Evolutionary conservation across 2,888 invertebrate genomes (phyloP), one percentile per base, ranked within the genome.

Genomic region (Andrena minutula): DNA sequence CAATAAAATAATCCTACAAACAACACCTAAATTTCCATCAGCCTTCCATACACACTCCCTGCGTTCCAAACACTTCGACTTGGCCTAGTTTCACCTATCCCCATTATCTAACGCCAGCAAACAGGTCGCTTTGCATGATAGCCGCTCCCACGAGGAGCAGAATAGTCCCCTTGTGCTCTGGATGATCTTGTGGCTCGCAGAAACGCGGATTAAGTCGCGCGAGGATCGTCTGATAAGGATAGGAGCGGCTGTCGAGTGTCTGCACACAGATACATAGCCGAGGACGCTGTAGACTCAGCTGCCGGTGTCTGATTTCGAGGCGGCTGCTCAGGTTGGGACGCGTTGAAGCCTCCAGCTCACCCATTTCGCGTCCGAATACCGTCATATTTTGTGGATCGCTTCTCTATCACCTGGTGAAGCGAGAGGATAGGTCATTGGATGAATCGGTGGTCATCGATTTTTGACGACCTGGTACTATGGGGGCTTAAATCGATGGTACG

Each of bases 161-260:
- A 73, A 81, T 58, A 71, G 75, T 58, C 51, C 63, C 75, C 78
- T 81, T 78, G 81, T 87, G 61, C 73, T 63, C 41, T 35, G 72
- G 63, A 65, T 61, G 81, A 78, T 73, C 66, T 60, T 12, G 49
- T 69, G 53, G 76, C 76, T 70, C 63, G 79, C 32, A 70, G 86
- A 75, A 80, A 85, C 74, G 85, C 71, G 65, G 70, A 87, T 79
- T 82, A 73, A 68, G 77, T 79, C 76, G 79, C 83, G 66, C 56
- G 76, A 73, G 71, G 69, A 79, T 88, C 74, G 41, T 64, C 71
- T 74, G 86, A 85, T 86, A 86, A 87, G 73, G 56, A 53, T 53
- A 56, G 53, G 41, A 61, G 58, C 30, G 68, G 56, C 71, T 79
- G 53, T 65, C 69, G 58, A 58, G 56, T 69, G 56, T 26, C 23